Base-by-base conservation (phyloP, 2,797 vertebrate genomes). In the Diplodus puntazzo region DNA sequence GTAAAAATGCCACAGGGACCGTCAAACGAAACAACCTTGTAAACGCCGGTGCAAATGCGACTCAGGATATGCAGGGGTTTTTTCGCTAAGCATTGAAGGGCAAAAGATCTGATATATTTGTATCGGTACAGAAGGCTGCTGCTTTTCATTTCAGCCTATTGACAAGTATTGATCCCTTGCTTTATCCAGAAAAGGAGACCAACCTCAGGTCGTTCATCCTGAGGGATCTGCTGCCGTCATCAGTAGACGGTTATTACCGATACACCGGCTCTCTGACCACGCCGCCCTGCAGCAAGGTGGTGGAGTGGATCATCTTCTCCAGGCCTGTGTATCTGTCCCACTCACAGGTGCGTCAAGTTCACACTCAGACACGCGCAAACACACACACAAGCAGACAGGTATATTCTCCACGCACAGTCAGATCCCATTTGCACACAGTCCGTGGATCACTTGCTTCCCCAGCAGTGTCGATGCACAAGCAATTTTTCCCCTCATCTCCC, bases 301-400 rank as follows among this genome's bases (percentile, higher is more conserved):
- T 99, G 89, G 98, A 99, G 91, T 99, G 98, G 98, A 98, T 99
- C 30, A 92, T 99, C 88, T 98, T 99, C 91, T 96, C 96, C 92
- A 97, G 93, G 81, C 98, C 98, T 0, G 97, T 99, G 73, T 97
- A 96, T 92, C 96, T 99, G 89, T 99, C 98, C 79, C 95, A 97
- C 88, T 96, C 96, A 73, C 98, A 99, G 97, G 98, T 99, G 88
- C 0, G 90, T 91, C 54, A 49, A 74, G 64, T 79, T 48, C 63
- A 55, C 68, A 55, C 71, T 64, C 69, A 52, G 60, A 74, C 76
- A 71, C 61, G 43, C 73, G 57, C 72, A 78, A 49, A 69, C 54
- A 69, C 62, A 65, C 43, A 55, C 65, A 69, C 1, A 3, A n/a
- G 7, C 45, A 58, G n/a, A 65, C 63, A 80, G 60, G 73, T 74